Conservation (phyloP, 2,113 vertebrate species). For the Oenanthe oenanthe region DNA sequence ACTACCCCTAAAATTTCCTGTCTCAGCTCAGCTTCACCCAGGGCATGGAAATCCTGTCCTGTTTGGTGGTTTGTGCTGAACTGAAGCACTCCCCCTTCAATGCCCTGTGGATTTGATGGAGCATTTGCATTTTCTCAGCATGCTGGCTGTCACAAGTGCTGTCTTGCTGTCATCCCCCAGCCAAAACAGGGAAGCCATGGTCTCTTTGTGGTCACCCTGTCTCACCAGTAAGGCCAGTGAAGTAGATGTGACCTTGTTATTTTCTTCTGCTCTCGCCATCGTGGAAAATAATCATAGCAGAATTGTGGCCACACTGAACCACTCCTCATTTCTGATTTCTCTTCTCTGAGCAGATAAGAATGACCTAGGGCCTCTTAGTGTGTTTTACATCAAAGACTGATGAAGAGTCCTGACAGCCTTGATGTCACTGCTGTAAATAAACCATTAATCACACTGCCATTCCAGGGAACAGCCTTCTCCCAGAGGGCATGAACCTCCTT, state of each 20-base stretch:
- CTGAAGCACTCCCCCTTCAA: background rate
- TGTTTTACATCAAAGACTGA: slow-evolving; percentile 86
- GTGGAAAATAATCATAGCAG: background rate
- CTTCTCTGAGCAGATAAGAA: slow-evolving; percentile 76
- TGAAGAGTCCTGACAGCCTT: slow-evolving; percentile 80
- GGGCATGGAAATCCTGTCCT: background rate
- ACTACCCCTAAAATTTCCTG: background rate
- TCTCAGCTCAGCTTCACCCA: background rate
- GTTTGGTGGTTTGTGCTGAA: background rate
- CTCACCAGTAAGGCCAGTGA: background rate
- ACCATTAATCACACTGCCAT: slow-evolving; percentile 85
- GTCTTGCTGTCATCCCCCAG: background rate
- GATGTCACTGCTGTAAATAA: slow-evolving; percentile 84
- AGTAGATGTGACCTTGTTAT: background rate
- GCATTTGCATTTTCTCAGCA: background rate
- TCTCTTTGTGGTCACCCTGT: background rate
- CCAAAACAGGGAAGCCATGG: background rate
- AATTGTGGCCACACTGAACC: background rate
- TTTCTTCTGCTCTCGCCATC: background rate
- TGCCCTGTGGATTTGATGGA: background rate
- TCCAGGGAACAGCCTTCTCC: slow-evolving; percentile 73
- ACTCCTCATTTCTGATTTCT: slow-evolving; percentile 71
- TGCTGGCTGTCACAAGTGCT: background rate
- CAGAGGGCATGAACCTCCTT: slow-evolving; percentile 82
- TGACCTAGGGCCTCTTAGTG: slow-evolving; percentile 74